Evolutionary conservation across 2,888 invertebrate species (phyloP).

Genomic region (Orthosia cruda): DNA sequence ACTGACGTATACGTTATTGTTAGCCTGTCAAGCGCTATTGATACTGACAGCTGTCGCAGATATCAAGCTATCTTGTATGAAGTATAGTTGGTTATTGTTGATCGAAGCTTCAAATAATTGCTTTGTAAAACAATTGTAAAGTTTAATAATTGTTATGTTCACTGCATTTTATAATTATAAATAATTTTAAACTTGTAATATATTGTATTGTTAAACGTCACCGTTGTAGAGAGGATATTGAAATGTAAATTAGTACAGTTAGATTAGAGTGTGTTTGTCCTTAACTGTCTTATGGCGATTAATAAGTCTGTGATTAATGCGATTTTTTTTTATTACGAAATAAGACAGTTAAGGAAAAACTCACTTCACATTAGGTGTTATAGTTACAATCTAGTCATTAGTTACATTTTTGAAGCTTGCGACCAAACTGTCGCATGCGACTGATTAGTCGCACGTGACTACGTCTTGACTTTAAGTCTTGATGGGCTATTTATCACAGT

Average conservation of each 20-base stretch:
- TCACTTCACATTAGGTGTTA: neutral
- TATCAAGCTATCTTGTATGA: too few relatives aligned
- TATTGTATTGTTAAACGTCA: slow-evolving; percentile 42
- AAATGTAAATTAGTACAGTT: neutral
- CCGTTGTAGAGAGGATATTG: slow-evolving; percentile 7
- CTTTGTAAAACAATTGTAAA: slow-evolving; percentile 26
- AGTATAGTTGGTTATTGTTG: too few relatives aligned
- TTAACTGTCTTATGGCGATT: neutral
- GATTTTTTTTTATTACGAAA: neutral
- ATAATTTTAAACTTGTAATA: slow-evolving; percentile 40
- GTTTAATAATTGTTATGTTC: slow-evolving; percentile 33
- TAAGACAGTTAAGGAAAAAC: neutral
- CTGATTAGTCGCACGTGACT: neutral
- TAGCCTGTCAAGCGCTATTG: too few relatives aligned
- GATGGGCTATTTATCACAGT: neutral
- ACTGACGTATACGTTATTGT: too few relatives aligned
- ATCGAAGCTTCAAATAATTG: neutral
- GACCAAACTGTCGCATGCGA: slow-evolving; percentile 18
- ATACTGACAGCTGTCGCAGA: too few relatives aligned
- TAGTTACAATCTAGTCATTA: slow-evolving; percentile 63
- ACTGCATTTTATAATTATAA: slow-evolving; percentile 66
- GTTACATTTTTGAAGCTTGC: slow-evolving; percentile 4
- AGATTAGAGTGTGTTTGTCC: neutral
- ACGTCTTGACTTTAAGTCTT: neutral
- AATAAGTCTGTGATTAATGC: neutral